Percentiles rank a stretch among this genome's conserved stretches.
Evolutionary conservation across 37 sponge, comb jelly and placozoan species (phyloP).

Genomic region (Aphrocallistes beatrix): DNA sequence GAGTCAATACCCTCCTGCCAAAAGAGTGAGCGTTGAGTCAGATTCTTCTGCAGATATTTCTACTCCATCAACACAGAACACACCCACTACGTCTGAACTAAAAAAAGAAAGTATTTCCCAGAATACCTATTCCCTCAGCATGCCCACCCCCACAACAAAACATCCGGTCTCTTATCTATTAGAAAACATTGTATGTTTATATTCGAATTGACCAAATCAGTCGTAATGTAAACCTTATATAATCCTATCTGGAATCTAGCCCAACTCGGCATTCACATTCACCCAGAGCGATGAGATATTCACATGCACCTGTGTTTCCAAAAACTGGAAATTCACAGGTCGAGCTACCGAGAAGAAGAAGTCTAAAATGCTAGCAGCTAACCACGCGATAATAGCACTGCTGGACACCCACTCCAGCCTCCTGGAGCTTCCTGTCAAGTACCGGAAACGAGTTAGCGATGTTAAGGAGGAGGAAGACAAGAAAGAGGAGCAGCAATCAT

Average conservation of each 20-base stretch:
- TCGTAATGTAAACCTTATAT: background rate
- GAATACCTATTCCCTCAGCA: background rate
- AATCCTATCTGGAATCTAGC: background rate
- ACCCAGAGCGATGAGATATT: background rate
- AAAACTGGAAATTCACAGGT: background rate
- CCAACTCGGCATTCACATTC: background rate
- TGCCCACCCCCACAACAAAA: background rate
- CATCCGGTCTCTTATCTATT: conserved; percentile 44
- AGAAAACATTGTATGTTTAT: background rate
- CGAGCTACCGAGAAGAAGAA: background rate
- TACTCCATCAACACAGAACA: no score
- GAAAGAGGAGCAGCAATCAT: background rate
- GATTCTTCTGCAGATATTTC: no score
- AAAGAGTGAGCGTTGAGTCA: no score
- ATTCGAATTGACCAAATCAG: background rate
- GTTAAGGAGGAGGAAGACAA: background rate
- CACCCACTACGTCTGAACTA: no score
- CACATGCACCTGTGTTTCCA: background rate
- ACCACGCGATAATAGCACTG: background rate
- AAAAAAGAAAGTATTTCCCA: no score
- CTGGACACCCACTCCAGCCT: background rate
- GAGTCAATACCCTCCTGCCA: no score
- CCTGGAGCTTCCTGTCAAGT: background rate
- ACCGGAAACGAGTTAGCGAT: background rate
- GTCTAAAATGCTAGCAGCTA: background rate